These are phyloP conservation scores for Lerema accius DNA, from an alignment of 1,140 invertebrate genomes.

Conservation along the genomic window DNA sequence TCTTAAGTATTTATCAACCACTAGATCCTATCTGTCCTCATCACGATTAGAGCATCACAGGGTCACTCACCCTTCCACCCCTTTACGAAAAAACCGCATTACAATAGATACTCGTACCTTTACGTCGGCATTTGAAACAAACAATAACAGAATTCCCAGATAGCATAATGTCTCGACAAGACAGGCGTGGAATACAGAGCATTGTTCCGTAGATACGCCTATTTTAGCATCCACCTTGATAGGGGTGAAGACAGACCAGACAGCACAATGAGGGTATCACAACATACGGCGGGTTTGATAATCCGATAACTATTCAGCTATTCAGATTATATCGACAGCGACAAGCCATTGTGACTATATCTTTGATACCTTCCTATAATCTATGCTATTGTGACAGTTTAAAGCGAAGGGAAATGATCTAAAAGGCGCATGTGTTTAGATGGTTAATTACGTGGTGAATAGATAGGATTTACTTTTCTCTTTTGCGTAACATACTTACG, in stretches of 20 bases:
- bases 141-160: constrained; percentile 48
- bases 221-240: constrained; percentile 56
- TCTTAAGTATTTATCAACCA: too few relatives aligned
- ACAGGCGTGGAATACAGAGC: constrained; percentile 61
- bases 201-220: constrained; percentile 67
- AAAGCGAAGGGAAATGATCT: constrained; percentile 42
- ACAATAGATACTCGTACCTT: constrained; percentile 28
- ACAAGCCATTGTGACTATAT: constrained; percentile 55
- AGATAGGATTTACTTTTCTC: too few relatives aligned
- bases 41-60: not conserved
- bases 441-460: too few relatives aligned
- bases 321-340: constrained; percentile 70
- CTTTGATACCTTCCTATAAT: constrained; percentile 39
- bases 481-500: too few relatives aligned
- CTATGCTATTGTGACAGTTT: constrained; percentile 59
- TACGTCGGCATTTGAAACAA: constrained; percentile 42
- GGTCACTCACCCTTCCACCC: constrained; percentile 13
- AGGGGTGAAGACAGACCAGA: constrained; percentile 54
- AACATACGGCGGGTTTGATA: constrained; percentile 53
- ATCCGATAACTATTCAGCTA: constrained; percentile 65
- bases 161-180: constrained; percentile 59
- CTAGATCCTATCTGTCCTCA: too few relatives aligned
- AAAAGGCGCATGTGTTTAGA: too few relatives aligned
- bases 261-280: constrained; percentile 74
- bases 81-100: constrained; percentile 7